Evolutionary conservation across 2,113 vertebrate genomes (phyloP).

Genomic region (Tetrax tetrax): DNA sequence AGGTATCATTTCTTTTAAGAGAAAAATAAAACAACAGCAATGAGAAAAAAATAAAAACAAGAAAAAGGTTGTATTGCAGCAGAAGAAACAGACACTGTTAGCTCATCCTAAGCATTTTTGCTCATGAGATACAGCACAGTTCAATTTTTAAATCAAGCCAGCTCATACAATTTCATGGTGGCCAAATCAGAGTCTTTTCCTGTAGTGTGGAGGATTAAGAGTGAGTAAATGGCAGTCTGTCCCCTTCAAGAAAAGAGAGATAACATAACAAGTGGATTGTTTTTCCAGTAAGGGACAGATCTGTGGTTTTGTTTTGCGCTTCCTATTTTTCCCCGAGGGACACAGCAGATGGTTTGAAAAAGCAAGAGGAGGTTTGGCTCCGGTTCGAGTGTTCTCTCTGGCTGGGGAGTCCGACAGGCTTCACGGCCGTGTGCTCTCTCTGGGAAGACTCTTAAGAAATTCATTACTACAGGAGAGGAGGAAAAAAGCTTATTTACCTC

Average conservation of each 20-base stretch:
- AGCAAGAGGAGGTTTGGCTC: not conserved
- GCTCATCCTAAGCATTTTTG: not conserved
- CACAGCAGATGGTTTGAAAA: not conserved
- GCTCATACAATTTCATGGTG: not conserved
- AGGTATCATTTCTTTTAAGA: not conserved
- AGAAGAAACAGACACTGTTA: not conserved
- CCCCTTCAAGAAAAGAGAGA: not conserved
- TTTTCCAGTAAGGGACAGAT: not conserved
- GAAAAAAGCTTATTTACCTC: accelerated
- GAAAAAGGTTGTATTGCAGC: not conserved
- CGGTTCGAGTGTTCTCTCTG: not conserved
- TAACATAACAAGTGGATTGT: too few species aligned
- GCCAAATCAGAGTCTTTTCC: not conserved
- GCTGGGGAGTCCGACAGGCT: not conserved
- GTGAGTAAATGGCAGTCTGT: not conserved
- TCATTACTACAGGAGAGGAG: accelerated
- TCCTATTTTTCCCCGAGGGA: not conserved
- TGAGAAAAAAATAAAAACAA: not conserved
- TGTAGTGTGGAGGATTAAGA: accelerated
- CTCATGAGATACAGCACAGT: not conserved
- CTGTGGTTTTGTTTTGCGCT: not conserved
- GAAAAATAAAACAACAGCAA: not conserved
- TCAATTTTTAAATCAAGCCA: not conserved
- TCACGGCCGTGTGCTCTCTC: not conserved
- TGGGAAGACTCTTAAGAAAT: not conserved